A percentile compares a stretch with the other conserved stretches of the same genome.
phyloP scores from a whole-genome alignment of 1,140 invertebrate species.

The Drosophila leontia region DNA sequence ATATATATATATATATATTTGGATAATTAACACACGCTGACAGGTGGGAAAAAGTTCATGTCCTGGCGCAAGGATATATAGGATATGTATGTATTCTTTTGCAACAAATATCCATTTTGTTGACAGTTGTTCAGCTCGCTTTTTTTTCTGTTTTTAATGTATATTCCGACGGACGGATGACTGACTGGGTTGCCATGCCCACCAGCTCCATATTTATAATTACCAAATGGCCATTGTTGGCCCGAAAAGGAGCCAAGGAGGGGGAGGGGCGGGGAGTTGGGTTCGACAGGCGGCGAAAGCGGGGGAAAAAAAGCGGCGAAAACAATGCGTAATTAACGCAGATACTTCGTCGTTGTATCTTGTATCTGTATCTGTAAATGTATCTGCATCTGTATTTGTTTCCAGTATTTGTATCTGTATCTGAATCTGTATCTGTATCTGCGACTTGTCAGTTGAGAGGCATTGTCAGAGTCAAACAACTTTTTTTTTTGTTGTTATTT shows the following conservation, averaged over 20 bases:
- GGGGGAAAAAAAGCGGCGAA: slow-evolving; percentile 10
- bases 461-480: slow-evolving; percentile 78
- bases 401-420: slow-evolving; percentile 15
- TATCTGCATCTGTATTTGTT: slow-evolving; percentile 5
- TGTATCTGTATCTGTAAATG: slow-evolving; percentile 13
- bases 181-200: slow-evolving; percentile 54
- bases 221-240: slow-evolving; percentile 79
- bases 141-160: slow-evolving; percentile 22
- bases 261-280: slow-evolving; percentile 21
- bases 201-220: slow-evolving; percentile 73
- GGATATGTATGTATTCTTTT: slow-evolving; percentile 13
- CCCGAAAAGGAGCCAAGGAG: not conserved
- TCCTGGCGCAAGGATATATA: not conserved
- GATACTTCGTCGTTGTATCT: slow-evolving; percentile 19
- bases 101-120: slow-evolving; percentile 76
- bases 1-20: not conserved
- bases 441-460: slow-evolving; percentile 60
- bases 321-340: slow-evolving; percentile 79
- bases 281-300: slow-evolving; percentile 37
- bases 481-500: slow-evolving; percentile 38
- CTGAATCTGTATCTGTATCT: slow-evolving; percentile 23
- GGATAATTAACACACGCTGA: slow-evolving; percentile 74
- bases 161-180: not conserved
- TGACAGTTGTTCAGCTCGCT: slow-evolving; percentile 58
- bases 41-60: slow-evolving; percentile 50